Percentiles rank a stretch among this genome's conserved stretches.
phyloP scores from a whole-genome alignment of 2,888 invertebrate genomes.

The Agrilus biguttatus region DNA sequence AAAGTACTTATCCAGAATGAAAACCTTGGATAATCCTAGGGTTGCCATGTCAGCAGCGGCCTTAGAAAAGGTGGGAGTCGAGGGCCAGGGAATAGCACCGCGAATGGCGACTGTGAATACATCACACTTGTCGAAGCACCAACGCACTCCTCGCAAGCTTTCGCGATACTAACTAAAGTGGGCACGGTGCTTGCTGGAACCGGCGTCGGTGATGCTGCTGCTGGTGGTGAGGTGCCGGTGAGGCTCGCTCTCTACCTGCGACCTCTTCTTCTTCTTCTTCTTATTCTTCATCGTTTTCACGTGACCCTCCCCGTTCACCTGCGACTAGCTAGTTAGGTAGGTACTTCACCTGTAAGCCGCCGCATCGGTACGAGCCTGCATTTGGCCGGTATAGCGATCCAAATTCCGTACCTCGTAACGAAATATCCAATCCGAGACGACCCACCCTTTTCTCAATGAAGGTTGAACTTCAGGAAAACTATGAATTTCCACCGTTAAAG shows the following conservation, averaged over 20 bases:
- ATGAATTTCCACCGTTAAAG: no score
- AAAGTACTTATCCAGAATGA: conserved; percentile 95
- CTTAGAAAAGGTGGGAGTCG: conserved; percentile 3
- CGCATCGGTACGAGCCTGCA: conserved; percentile 12
- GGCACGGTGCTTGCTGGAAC: background rate
- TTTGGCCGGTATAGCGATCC: conserved; percentile 7
- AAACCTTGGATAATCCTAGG: conserved; percentile 90
- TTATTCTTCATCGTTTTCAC: conserved; percentile 11
- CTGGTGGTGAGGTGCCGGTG: conserved; percentile 8
- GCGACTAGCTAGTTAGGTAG: conserved; percentile 3
- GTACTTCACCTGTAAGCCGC: conserved; percentile 18
- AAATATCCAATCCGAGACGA: no score
- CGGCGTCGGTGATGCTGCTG: no score
- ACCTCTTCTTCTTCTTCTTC: conserved; percentile 13
- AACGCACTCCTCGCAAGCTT: conserved; percentile 4
- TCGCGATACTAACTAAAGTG: conserved; percentile 7
- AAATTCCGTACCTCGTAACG: background rate
- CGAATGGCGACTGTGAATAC: conserved; percentile 24
- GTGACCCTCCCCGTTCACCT: conserved; percentile 26
- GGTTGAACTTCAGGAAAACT: no score
- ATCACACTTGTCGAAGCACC: conserved; percentile 16
- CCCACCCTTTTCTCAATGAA: no score
- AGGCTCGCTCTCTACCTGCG: conserved; percentile 19
- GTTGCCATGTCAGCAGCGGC: conserved; percentile 60
- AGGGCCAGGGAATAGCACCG: conserved; percentile 8